These are phyloP conservation scores for Tenrec ecaudatus DNA, from an alignment of 2,113 vertebrate genomes.

Conservation along the genomic window DNA sequence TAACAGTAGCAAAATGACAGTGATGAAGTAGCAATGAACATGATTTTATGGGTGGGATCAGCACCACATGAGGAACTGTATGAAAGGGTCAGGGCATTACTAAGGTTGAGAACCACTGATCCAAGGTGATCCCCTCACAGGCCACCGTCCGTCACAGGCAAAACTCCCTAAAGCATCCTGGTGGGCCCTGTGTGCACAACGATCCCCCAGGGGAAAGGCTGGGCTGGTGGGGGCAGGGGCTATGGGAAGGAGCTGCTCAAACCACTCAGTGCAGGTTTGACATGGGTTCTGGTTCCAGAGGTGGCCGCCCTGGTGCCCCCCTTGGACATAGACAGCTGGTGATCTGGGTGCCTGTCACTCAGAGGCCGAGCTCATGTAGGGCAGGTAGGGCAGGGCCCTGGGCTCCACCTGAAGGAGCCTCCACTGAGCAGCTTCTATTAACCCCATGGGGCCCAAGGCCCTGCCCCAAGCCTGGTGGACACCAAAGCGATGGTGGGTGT, in stretches of 20 bases:
- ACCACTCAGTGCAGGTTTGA: background rate
- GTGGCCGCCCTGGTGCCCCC: background rate
- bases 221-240: background rate
- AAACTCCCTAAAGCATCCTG: background rate
- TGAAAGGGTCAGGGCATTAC: too few relatives aligned
- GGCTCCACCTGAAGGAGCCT: background rate
- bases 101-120: too few relatives aligned
- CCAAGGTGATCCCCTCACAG: background rate
- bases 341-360: background rate
- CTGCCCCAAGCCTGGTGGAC: background rate
- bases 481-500: background rate
- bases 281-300: background rate
- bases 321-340: background rate
- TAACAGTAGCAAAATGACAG: too few relatives aligned
- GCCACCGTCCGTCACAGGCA: background rate
- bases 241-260: background rate
- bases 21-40: too few relatives aligned
- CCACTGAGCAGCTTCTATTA: background rate
- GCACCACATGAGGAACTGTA: too few relatives aligned
- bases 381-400: background rate
- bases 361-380: background rate
- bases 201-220: accelerated
- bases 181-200: accelerated
- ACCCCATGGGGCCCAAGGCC: background rate
- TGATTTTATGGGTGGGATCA: too few relatives aligned